Base-by-base conservation (phyloP, 2,797 vertebrate genomes). In the Argentina silus region DNA sequence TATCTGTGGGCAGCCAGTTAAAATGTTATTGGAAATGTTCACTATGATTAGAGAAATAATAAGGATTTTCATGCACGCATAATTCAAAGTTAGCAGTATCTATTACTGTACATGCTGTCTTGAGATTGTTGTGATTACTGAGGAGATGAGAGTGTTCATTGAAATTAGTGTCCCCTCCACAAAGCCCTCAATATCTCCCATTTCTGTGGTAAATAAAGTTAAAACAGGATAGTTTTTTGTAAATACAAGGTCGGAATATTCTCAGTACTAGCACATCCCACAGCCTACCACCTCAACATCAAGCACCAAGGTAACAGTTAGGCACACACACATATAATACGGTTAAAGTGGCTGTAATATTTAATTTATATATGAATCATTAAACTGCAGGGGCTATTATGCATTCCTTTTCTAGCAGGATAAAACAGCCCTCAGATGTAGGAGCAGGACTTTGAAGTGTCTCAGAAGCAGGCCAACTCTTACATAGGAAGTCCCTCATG, bases 401-500 rank as follows among this genome's bases (percentile, higher is more conserved):
- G 93, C 95, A 97, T 97, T 97, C 97, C 92, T 93, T 97, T 92
- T 96, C 95, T 96, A 95, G 94, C 95, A 94, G 97, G 96, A 97
- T 97, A 97, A 97, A 97, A 94, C 93, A 97, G 94, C 90, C 93
- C 93, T 97, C 94, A 96, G 97, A 98, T 95, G 94, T 95, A 93
- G 91, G 91, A 91, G 95, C 88, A 91, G 90, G 91, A 93, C 96
- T 98, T 98, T 98, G 97, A 98, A 96, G 95, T 96, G 94, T 92
- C 93, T 95, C 92, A 93, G 93, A 95, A 94, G 93, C 91, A 84
- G 89, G 80, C 90, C 89, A 89, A 88, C 90, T 93, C 92, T 94
- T 93, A 93, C 90, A 93, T 1, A 36, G 92, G 92, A 93, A 92
- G 91, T 93, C 88, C 90, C 91, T 94, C 89, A 94, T 95, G 92